phyloP scores from a whole-genome alignment of 2,113 vertebrate genomes.

The Microcebus jonahi region DNA sequence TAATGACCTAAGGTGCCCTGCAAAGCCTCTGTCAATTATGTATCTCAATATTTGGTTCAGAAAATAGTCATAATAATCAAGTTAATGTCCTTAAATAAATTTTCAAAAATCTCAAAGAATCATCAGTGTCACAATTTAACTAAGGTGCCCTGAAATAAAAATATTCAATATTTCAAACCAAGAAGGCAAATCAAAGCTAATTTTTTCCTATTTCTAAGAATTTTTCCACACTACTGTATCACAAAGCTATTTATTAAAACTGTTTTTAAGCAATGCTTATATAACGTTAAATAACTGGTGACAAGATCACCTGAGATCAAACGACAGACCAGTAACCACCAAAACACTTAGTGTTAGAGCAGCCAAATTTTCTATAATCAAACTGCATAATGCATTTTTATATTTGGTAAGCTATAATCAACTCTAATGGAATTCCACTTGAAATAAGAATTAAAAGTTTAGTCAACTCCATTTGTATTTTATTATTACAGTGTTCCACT shows the following conservation, averaged over 20 bases:
- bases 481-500: neutral
- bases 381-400: neutral
- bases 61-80: neutral
- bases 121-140: neutral
- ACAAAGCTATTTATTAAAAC: slow-evolving; percentile 1
- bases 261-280: neutral
- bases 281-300: neutral
- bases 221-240: neutral
- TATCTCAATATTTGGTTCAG: neutral
- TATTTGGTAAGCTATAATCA: neutral
- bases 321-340: neutral
- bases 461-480: slow-evolving; percentile 30
- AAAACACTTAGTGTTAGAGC: neutral
- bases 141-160: neutral
- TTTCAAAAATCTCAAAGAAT: slow-evolving; percentile 37
- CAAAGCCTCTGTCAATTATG: neutral
- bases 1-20: neutral
- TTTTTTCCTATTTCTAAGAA: slow-evolving; percentile 21
- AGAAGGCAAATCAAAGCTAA: slow-evolving; percentile 28
- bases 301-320: slow-evolving; percentile 19
- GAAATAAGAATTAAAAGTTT: slow-evolving; percentile 45
- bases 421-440: slow-evolving; percentile 39
- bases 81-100: neutral
- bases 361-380: neutral
- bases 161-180: slow-evolving; percentile 28